Evolutionary conservation across 1,140 invertebrate species (phyloP).

Genomic region (Drosophila kepulauana): DNA sequence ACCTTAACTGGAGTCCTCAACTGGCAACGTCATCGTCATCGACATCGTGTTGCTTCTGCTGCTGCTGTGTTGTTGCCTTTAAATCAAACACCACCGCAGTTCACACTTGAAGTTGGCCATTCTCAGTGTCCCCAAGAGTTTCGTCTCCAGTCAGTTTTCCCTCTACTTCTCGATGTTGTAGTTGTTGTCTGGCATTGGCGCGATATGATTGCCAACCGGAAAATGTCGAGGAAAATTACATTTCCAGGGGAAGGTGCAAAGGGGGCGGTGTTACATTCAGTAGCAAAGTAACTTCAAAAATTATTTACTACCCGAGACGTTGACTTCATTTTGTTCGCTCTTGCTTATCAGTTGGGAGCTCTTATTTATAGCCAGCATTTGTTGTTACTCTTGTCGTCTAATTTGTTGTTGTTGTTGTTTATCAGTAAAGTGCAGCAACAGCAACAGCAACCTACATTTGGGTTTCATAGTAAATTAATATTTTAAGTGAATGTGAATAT

Average conservation of each 20-base stretch:
- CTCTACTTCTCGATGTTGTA: slow-evolving; percentile 8
- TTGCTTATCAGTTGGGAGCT: slow-evolving; percentile 68
- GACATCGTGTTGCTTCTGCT: background rate
- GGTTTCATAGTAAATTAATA: slow-evolving; percentile 1
- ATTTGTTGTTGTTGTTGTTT: slow-evolving; percentile 73
- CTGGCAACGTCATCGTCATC: slow-evolving; percentile 29
- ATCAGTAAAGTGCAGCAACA: slow-evolving; percentile 72
- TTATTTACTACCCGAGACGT: slow-evolving; percentile 78
- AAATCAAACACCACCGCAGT: slow-evolving; percentile 75
- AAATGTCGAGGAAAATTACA: slow-evolving; percentile 81
- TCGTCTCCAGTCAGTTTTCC: slow-evolving; percentile 38
- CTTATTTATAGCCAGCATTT: slow-evolving; percentile 71
- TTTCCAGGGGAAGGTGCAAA: slow-evolving; percentile 56
- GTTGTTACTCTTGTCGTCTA: slow-evolving; percentile 51
- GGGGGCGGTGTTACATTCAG: slow-evolving; percentile 5
- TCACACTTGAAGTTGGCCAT: slow-evolving; percentile 68
- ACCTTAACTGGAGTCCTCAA: slow-evolving; percentile 43
- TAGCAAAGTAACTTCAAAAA: slow-evolving; percentile 65
- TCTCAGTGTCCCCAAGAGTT: slow-evolving; percentile 46
- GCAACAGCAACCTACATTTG: slow-evolving; percentile 11
- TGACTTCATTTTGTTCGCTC: slow-evolving; percentile 76
- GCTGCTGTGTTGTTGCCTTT: slow-evolving; percentile 59
- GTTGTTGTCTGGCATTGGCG: slow-evolving; percentile 66
- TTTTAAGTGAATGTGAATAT: background rate
- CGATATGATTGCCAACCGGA: slow-evolving; percentile 82